These are phyloP conservation scores for Plagodis dolabraria DNA, from an alignment of 2,888 invertebrate genomes.

Conservation along the genomic window DNA sequence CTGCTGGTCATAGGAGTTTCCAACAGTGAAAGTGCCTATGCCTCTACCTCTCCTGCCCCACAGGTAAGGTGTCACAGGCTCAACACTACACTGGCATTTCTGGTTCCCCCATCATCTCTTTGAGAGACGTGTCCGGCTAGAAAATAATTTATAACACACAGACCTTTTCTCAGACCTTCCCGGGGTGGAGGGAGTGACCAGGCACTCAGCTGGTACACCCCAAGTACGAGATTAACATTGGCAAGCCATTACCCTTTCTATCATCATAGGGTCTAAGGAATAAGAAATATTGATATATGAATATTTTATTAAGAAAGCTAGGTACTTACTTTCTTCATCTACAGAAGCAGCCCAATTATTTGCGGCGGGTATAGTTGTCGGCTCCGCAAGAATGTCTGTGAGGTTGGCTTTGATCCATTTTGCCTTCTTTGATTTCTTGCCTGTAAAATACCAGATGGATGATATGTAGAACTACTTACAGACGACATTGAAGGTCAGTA, in stretches of 20 bases:
- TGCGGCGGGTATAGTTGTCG: constrained; percentile 84
- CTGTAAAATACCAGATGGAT: constrained; percentile 71
- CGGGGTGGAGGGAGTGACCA: constrained; percentile 85
- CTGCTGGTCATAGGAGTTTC: constrained; percentile 89
- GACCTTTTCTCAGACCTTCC: constrained; percentile 93
- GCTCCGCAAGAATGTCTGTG: constrained; percentile 92
- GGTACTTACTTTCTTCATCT: constrained; percentile 90
- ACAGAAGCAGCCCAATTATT: constrained; percentile 93
- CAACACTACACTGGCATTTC: constrained; percentile 84
- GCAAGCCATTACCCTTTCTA: constrained; percentile 78
- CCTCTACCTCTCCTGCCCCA: constrained; percentile 70
- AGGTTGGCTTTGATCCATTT: constrained; percentile 93
- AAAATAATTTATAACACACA: constrained; percentile 78
- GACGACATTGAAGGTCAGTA: constrained; percentile 33
- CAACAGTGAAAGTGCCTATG: constrained; percentile 81
- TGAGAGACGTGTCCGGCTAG: constrained; percentile 89
- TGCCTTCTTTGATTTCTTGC: constrained; percentile 93
- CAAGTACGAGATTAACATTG: constrained; percentile 91
- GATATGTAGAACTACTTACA: constrained; percentile 15
- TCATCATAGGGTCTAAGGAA: constrained; percentile 70
- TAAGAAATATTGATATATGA: not conserved
- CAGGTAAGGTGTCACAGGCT: constrained; percentile 81
- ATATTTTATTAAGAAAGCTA: constrained; percentile 1
- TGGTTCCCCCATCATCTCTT: constrained; percentile 89
- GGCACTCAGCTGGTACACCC: constrained; percentile 88